Base-by-base conservation (phyloP, 1,140 invertebrate genomes). In the Cotesia glomerata region DNA sequence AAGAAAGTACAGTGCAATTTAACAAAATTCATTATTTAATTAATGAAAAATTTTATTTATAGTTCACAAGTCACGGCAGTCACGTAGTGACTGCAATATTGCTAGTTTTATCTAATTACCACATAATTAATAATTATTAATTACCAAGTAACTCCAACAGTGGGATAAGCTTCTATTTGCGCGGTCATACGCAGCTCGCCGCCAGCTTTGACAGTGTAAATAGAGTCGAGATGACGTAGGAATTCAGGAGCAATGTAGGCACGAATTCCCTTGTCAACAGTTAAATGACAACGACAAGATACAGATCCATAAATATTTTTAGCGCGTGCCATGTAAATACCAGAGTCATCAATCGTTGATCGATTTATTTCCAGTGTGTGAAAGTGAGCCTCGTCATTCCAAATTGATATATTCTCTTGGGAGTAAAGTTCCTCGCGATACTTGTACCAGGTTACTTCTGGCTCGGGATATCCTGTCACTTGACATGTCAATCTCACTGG, bases 401-500 rank as follows among this genome's bases (percentile, higher is more conserved):
- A 91, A 49, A 92, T 89, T 4, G 89, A 89, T 71, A 88, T 88
- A 0, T 88, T 89, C 70, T 85, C 88, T 76, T 90, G 88, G 69
- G 85, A 75, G 58, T 81, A 79, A 8, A 95, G 84, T 56, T 86
- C 80, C 56, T 88, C 80, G 1, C 91, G 92, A 79, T 97, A 91
- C 81, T 94, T 96, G 73, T 88, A 90, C 96, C 96, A 98, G 2
- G 88, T 89, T 5, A 97, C 87, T 14, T 89, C 88, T 0, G 95
- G 93, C 5, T 88, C 83, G 0, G 95, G 95, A 79, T 90, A 89
- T 2, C 95, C 96, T 7, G 91, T 90, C 13, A 94, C 90, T 86
- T 96, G 94, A 83, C 97, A 95, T 1, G 95, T 95, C 26, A 98
- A 89, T 74, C 93, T 91, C 63, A 93, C 95, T 11, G 91, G 95